Conservation (phyloP, 2,113 vertebrate genomes). For the Corydoras maculifer region DNA sequence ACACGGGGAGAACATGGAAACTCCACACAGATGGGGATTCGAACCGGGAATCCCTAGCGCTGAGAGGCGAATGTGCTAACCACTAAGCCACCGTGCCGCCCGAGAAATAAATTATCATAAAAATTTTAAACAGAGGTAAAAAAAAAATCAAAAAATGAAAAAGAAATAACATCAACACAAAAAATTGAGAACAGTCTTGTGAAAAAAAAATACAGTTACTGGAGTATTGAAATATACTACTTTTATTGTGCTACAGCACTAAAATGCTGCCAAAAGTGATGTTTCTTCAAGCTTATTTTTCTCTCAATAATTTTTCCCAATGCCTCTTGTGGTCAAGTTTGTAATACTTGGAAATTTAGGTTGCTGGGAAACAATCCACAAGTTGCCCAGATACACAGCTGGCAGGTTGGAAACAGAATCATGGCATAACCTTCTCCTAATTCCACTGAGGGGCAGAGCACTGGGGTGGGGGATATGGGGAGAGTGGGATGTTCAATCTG, state of each 20-base stretch:
- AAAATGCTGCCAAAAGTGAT: not conserved
- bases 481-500: not conserved
- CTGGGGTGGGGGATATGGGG: not conserved
- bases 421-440: slow-evolving; percentile 18
- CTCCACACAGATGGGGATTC: too few species aligned
- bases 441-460: not conserved
- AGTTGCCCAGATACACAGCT: slow-evolving; percentile 30
- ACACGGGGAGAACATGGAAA: too few species aligned
- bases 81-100: too few species aligned
- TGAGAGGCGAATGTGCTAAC: too few species aligned
- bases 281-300: not conserved
- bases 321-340: slow-evolving; percentile 16
- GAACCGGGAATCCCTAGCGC: too few species aligned
- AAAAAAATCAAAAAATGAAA: too few species aligned
- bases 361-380: slow-evolving; percentile 35
- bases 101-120: not conserved
- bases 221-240: too few species aligned
- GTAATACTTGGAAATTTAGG: slow-evolving; percentile 26
- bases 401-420: slow-evolving; percentile 18
- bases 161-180: too few species aligned
- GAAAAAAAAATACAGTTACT: too few species aligned
- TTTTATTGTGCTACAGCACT: too few species aligned
- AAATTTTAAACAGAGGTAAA: too few species aligned
- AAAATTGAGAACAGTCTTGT: not conserved
- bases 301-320: not conserved